phyloP scores from a whole-genome alignment of 2,113 vertebrate species.

The Hippocampus zosterae region DNA sequence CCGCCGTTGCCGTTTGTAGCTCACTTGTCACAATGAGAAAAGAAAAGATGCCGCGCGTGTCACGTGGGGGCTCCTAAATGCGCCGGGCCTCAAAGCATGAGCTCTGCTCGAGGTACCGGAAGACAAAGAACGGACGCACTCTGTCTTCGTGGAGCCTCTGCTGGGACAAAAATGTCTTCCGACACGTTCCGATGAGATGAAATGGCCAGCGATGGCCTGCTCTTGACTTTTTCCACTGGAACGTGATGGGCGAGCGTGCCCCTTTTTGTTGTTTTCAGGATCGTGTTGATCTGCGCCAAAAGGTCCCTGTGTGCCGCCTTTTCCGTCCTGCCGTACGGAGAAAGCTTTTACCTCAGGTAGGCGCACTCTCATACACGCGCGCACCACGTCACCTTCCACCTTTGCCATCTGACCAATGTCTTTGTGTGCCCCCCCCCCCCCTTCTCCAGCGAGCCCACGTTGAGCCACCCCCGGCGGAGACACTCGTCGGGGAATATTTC shows the following conservation, averaged over 20 bases:
- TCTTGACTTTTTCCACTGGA: too few relatives aligned
- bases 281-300: conserved; percentile 92
- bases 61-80: too few relatives aligned
- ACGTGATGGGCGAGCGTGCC: background rate
- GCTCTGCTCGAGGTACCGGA: too few relatives aligned
- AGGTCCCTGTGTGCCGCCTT: conserved; percentile 90
- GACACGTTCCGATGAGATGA: too few relatives aligned
- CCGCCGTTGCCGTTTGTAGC: conserved; percentile 12
- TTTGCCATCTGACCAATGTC: background rate
- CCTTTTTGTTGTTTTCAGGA: conserved; percentile 70
- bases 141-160: too few relatives aligned
- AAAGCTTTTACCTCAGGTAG: conserved; percentile 85
- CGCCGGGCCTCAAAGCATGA: too few relatives aligned
- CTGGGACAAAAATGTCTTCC: too few relatives aligned
- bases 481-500: conserved; percentile 89
- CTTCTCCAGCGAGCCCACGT: conserved; percentile 77
- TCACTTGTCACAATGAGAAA: background rate
- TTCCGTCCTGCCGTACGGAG: conserved; percentile 90
- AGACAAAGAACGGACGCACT: too few relatives aligned
- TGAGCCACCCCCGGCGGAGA: conserved; percentile 85
- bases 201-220: too few relatives aligned
- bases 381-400: background rate
- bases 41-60: too few relatives aligned
- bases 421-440: background rate
- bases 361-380: too few relatives aligned